Percentiles rank a stretch among this genome's conserved stretches.
These are phyloP conservation scores for Pheosia tremula DNA, from an alignment of 2,888 invertebrate genomes.

Conservation along the genomic window DNA sequence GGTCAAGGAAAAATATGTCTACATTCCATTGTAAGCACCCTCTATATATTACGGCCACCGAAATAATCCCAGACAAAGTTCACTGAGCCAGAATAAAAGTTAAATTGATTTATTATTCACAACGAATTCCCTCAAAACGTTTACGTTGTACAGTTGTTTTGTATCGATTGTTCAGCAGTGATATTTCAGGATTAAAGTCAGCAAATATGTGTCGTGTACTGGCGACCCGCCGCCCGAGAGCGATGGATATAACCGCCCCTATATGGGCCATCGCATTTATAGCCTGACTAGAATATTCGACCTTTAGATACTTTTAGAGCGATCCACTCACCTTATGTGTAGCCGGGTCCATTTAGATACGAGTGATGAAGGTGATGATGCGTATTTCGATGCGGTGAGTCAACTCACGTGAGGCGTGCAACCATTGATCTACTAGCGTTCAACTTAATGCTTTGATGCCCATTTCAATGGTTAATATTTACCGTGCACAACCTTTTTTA, in stretches of 20 bases:
- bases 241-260: constrained; percentile 48
- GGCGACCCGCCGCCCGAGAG: constrained; percentile 28
- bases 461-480: background rate
- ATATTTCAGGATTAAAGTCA: constrained; percentile 25
- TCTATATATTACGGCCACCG: constrained; percentile 18
- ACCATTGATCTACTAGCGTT: background rate
- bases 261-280: constrained; percentile 53
- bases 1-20: too few species aligned
- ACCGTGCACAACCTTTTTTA: too few species aligned
- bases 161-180: constrained; percentile 41
- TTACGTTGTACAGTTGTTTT: constrained; percentile 17
- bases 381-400: background rate
- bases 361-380: background rate
- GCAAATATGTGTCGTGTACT: constrained; percentile 32
- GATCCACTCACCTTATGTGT: constrained; percentile 1
- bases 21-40: background rate
- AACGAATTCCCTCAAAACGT: constrained; percentile 9
- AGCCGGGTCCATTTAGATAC: background rate
- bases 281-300: constrained; percentile 39
- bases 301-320: constrained; percentile 32
- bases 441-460: background rate
- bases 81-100: constrained; percentile 18
- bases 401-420: background rate
- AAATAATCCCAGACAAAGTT: background rate
- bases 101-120: constrained; percentile 15